Conservation (phyloP, 23 tunicate species). For the Diplosoma virens region DNA sequence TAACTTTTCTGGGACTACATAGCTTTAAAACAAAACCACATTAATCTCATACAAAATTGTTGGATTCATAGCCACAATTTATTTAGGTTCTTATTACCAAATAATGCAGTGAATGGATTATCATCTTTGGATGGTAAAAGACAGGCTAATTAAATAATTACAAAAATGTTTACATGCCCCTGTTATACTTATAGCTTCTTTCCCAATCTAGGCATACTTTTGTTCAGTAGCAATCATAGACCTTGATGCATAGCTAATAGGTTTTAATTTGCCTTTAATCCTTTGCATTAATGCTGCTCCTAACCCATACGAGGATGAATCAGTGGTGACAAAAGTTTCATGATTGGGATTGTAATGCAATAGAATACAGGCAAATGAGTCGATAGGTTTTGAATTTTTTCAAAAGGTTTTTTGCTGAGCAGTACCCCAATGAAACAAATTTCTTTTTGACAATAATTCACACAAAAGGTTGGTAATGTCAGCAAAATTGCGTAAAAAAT, state of each 20-base stretch:
- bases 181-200: background rate
- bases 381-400: no score
- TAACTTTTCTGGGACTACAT: background rate
- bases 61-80: background rate
- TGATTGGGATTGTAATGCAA: no score
- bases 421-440: no score
- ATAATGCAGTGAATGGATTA: background rate
- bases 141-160: background rate
- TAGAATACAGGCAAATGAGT: no score
- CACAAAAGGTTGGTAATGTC: no score
- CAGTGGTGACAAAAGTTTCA: no score
- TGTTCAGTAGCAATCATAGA: conserved; percentile 13
- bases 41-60: background rate
- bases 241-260: conserved; percentile 6
- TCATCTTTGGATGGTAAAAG: background rate
- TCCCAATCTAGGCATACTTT: conserved; percentile 16
- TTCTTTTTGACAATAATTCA: no score
- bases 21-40: conserved; percentile 1
- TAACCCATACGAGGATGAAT: no score
- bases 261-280: background rate
- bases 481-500: no score
- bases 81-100: background rate
- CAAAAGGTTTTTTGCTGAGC: no score
- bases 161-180: background rate
- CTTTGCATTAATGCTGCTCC: background rate